A percentile compares a stretch with the other conserved stretches of the same genome.
These are phyloP conservation scores for Cheilosia pagana DNA, from an alignment of 2,888 invertebrate species.

Conservation along the genomic window DNA sequence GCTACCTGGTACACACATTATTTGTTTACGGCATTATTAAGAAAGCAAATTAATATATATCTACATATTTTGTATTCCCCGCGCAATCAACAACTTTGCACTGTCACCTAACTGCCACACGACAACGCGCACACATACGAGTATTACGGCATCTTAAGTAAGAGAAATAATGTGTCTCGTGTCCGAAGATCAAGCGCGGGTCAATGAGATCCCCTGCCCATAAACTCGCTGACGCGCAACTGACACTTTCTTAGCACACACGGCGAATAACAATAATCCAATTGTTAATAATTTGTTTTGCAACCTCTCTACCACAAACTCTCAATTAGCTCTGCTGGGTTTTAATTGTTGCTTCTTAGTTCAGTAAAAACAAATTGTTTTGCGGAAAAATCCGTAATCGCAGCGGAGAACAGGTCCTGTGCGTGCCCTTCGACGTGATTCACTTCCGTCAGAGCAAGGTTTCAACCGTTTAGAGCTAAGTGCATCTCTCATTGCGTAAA, in stretches of 20 bases:
- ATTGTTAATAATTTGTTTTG: slow-evolving; percentile 43
- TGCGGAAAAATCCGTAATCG: slow-evolving; percentile 26
- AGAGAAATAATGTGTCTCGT: slow-evolving; percentile 40
- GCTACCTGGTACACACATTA: too few relatives aligned
- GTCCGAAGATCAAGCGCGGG: slow-evolving; percentile 68
- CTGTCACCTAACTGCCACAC: slow-evolving; percentile 44
- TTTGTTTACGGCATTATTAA: background rate
- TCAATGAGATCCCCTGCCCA: slow-evolving; percentile 51
- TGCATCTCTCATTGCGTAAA: background rate
- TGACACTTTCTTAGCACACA: slow-evolving; percentile 15
- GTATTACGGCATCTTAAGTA: slow-evolving; percentile 7
- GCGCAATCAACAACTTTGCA: slow-evolving; percentile 10
- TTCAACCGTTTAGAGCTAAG: background rate
- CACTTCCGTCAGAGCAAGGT: slow-evolving; percentile 38
- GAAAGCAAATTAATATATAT: background rate
- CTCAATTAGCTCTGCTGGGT: background rate
- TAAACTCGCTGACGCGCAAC: background rate
- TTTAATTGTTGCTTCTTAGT: slow-evolving; percentile 12
- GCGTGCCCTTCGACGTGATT: slow-evolving; percentile 3
- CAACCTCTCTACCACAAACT: slow-evolving; percentile 4
- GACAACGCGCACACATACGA: background rate
- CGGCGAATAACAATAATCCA: slow-evolving; percentile 26
- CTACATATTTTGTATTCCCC: background rate
- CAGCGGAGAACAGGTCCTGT: slow-evolving; percentile 14
- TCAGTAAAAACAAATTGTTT: background rate